phyloP scores from a whole-genome alignment of 2,797 vertebrate species.

The Melanogrammus aeglefinus region DNA sequence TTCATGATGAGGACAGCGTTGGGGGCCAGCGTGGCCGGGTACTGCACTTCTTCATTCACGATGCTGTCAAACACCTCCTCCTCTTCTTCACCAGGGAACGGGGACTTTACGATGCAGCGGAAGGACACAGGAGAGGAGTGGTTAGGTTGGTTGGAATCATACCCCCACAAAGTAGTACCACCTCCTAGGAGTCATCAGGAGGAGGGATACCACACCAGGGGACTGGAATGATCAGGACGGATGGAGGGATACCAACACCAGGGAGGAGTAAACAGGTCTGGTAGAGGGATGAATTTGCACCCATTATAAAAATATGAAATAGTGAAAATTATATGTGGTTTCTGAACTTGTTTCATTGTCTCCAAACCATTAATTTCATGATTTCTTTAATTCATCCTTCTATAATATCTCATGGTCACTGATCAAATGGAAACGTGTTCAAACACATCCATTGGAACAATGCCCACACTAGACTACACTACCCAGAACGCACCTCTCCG shows the following conservation, averaged over 20 bases:
- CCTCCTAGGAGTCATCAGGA: not conserved
- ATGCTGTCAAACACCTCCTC: constrained; percentile 97
- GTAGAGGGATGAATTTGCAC: not conserved
- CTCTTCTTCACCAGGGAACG: constrained; percentile 91
- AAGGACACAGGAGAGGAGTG: not conserved
- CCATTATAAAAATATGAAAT: no score
- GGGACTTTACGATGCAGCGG: constrained; percentile 68
- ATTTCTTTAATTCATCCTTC: no score
- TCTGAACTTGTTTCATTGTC: no score
- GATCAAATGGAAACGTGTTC: not conserved
- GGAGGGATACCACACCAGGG: not conserved
- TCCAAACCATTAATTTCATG: no score
- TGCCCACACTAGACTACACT: not conserved
- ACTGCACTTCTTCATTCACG: constrained; percentile 83
- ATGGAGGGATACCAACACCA: not conserved
- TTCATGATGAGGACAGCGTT: constrained; percentile 81
- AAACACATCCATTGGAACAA: no score
- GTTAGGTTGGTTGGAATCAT: constrained; percentile 15
- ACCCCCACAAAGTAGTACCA: not conserved
- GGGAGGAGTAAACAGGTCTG: not conserved
- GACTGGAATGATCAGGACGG: not conserved
- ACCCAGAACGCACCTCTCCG: constrained; percentile 75
- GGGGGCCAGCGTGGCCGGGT: constrained; percentile 78
- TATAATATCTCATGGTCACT: not conserved
- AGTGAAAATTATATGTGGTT: no score